Evolutionary conservation across 2,888 invertebrate genomes (phyloP).

Genomic region (Cosmia pyralina): DNA sequence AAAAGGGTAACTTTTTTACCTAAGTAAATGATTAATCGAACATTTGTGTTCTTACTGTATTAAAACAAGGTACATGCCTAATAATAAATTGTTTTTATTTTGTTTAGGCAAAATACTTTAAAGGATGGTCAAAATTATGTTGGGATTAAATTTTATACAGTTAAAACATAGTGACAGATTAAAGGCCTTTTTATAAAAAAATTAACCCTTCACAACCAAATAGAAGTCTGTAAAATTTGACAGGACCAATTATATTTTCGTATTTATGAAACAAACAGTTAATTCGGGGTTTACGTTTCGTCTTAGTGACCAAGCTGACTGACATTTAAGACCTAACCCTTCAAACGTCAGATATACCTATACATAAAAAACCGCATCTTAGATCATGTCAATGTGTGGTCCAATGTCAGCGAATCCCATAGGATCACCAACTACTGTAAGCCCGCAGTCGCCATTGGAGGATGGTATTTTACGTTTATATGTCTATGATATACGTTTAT

Average conservation of each 20-base stretch:
- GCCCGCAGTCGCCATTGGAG: too few species aligned
- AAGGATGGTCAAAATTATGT: slow-evolving; percentile 26
- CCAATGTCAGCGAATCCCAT: too few species aligned
- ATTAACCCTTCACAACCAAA: not conserved
- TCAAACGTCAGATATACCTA: not conserved
- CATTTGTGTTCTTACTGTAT: slow-evolving; percentile 67
- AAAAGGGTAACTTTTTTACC: slow-evolving; percentile 86
- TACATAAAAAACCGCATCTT: too few species aligned
- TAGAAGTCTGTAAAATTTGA: slow-evolving; percentile 19
- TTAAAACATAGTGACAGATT: not conserved
- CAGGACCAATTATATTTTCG: slow-evolving; percentile 21
- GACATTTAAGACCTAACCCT: slow-evolving; percentile 33
- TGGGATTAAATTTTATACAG: slow-evolving; percentile 14
- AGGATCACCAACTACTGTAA: too few species aligned
- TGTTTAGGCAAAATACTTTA: slow-evolving; percentile 34
- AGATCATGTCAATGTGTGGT: too few species aligned
- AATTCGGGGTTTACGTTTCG: not conserved
- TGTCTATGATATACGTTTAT: too few species aligned
- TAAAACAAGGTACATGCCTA: slow-evolving; percentile 42
- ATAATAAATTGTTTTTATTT: slow-evolving; percentile 57
- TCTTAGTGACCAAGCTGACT: slow-evolving; percentile 1
- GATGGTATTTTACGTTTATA: too few species aligned
- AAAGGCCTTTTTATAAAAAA: not conserved
- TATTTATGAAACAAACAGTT: slow-evolving; percentile 17
- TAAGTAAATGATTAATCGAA: slow-evolving; percentile 83